Base-by-base conservation (phyloP, 2,113 vertebrate genomes). In the Lophius piscatorius region DNA sequence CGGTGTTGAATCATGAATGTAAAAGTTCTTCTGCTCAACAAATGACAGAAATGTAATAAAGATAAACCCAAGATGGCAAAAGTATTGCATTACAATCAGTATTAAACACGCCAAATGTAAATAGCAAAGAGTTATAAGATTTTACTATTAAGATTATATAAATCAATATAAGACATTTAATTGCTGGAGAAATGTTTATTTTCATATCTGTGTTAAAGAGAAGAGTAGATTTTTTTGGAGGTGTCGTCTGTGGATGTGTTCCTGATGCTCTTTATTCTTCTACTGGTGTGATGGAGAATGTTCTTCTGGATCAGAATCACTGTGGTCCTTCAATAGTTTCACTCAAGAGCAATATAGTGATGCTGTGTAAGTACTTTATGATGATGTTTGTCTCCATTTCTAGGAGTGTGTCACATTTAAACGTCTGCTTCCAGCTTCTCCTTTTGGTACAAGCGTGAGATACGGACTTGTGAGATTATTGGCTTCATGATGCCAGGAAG, bases 81-180 rank as follows among this genome's bases (percentile, higher is more conserved):
- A 69, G 82, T 84, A 80, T 87, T 88, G 83, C 80, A 71, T 88
- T 82, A 90, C 87, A 89, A 87, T 91, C 89, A 89, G 82, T 86
- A 84, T 88, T 80, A 81, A 78, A 40, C 65, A 78, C 76, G 85
- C 80, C 84, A 90, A 89, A 87, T 89, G 83, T 90, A 91, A 76
- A 88, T 89, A 87, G 66, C 56, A 83, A 66, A 84, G 62, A 85
- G 62, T 72, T 84, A 65, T 78, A 76, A 62, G 54, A 83, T 86
- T 87, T 86, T 87, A n/a, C n/a, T n/a, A 82, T 86, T 68, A 63
- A 80, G 66, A 78, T 50, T 66, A 83, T 70, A 42, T 66, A 69
- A 75, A 63, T 28, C 21, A 29, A 58, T 74, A 75, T 78, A 79
- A 71, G 56, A 64, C 74, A 79, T 71, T 74, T 80, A 80, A 80